These are phyloP conservation scores for Parapristionchus giblindavisi DNA, from an alignment of 2,888 invertebrate species.

Conservation along the genomic window DNA sequence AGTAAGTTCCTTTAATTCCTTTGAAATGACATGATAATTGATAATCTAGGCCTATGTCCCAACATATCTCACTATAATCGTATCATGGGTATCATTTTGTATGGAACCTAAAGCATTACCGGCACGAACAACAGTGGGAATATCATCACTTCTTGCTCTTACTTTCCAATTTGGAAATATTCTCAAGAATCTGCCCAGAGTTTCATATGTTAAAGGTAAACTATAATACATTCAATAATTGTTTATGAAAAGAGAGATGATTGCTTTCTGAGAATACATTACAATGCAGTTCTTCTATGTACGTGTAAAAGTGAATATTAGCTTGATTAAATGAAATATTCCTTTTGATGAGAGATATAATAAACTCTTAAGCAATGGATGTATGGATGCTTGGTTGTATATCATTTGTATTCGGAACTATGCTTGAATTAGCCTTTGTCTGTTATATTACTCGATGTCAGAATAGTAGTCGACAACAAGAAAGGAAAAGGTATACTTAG, in stretches of 20 bases:
- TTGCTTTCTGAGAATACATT: neutral
- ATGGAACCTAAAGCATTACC: slow-evolving; percentile 68
- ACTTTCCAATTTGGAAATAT: slow-evolving; percentile 70
- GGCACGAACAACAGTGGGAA: slow-evolving; percentile 69
- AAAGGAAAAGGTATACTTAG: neutral
- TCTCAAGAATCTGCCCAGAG: slow-evolving; percentile 68
- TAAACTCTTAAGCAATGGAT: slow-evolving; percentile 64
- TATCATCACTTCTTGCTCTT: slow-evolving; percentile 67
- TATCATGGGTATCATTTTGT: slow-evolving; percentile 69
- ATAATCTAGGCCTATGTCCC: slow-evolving; percentile 67
- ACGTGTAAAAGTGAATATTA: neutral
- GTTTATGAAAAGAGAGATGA: neutral
- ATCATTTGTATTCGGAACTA: slow-evolving; percentile 69
- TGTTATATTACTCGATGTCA: slow-evolving; percentile 69
- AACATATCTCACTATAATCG: slow-evolving; percentile 67
- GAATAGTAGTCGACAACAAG: slow-evolving; percentile 38
- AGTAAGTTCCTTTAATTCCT: slow-evolving; percentile 31
- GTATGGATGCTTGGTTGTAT: slow-evolving; percentile 70
- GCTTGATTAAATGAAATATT: neutral
- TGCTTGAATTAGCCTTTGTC: slow-evolving; percentile 69
- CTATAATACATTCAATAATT: neutral
- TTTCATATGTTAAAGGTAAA: slow-evolving; percentile 66
- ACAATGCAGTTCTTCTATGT: neutral
- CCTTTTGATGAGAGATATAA: neutral
- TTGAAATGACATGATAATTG: neutral